phyloP scores from a whole-genome alignment of 2,797 vertebrate species.

The Decapterus maruadsi region DNA sequence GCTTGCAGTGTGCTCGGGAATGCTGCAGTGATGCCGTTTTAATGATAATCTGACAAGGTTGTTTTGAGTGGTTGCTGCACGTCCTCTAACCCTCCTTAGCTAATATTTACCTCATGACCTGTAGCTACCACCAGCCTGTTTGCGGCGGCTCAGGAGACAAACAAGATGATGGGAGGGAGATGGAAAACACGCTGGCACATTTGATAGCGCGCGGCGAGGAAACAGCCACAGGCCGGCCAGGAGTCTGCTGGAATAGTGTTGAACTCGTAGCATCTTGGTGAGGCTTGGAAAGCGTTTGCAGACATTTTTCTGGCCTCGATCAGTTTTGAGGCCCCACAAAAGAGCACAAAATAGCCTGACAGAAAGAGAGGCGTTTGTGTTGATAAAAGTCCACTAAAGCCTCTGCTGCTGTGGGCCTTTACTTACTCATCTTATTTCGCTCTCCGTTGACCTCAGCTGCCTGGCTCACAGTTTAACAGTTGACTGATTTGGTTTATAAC shows the following conservation, averaged over 20 bases:
- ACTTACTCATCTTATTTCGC: constrained; percentile 60
- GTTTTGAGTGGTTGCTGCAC: constrained; percentile 56
- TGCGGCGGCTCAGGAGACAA: constrained; percentile 71
- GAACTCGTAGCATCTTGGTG: constrained; percentile 50
- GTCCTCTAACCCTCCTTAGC: constrained; percentile 74
- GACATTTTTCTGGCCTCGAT: constrained; percentile 47
- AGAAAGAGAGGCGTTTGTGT: constrained; percentile 42
- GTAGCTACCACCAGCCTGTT: constrained; percentile 59
- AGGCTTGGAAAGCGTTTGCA: constrained; percentile 55
- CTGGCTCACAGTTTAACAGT: constrained; percentile 62
- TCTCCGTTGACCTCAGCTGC: constrained; percentile 58
- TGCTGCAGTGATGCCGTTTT: constrained; percentile 73
- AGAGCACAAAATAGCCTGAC: constrained; percentile 27
- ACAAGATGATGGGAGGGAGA: constrained; percentile 57
- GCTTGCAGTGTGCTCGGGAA: constrained; percentile 52
- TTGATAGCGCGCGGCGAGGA: constrained; percentile 45
- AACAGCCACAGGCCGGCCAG: constrained; percentile 54
- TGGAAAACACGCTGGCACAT: constrained; percentile 50
- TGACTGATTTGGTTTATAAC: constrained; percentile 61
- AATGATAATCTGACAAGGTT: constrained; percentile 79
- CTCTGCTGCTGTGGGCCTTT: constrained; percentile 49
- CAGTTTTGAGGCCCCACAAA: constrained; percentile 47
- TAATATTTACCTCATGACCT: constrained; percentile 82
- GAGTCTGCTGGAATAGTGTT: constrained; percentile 60
- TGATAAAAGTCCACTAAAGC: constrained; percentile 58